A percentile compares a stretch with the other conserved stretches of the same genome.
phyloP scores from a whole-genome alignment of 1,140 invertebrate species.

The Delia radicum region DNA sequence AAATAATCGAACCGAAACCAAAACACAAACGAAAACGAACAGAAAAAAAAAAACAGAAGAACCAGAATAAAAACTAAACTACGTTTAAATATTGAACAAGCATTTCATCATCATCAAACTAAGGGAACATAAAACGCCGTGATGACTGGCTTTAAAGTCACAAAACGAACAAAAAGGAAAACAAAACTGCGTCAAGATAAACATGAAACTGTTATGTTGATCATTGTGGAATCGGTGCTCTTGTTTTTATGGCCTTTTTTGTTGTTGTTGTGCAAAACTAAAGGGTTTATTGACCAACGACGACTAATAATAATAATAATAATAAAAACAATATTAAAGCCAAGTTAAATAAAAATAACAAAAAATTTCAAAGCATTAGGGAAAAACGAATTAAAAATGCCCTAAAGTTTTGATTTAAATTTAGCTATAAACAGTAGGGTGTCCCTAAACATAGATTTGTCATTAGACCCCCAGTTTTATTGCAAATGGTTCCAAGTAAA shows the following conservation, averaged over 20 bases:
- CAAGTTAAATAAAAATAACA: not conserved
- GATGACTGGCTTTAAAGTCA: not conserved
- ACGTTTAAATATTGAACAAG: not conserved
- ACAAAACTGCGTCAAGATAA: not conserved
- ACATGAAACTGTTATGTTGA: constrained; percentile 16
- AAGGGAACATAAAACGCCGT: not conserved
- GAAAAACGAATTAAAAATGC: not conserved
- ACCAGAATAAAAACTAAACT: not conserved
- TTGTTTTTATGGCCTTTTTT: constrained; percentile 1
- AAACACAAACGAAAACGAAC: not conserved
- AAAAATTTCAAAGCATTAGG: not conserved
- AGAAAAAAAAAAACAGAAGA: not conserved
- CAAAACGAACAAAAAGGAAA: not conserved
- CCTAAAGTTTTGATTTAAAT: too few relatives aligned
- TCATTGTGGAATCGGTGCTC: not conserved
- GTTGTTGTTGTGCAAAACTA: not conserved
- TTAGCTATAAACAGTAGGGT: too few relatives aligned
- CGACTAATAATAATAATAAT: not conserved
- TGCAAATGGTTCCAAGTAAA: too few relatives aligned
- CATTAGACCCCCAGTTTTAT: too few relatives aligned
- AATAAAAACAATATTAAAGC: not conserved
- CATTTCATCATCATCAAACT: not conserved
- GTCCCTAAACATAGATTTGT: too few relatives aligned
- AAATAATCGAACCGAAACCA: constrained; percentile 6
- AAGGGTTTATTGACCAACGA: constrained; percentile 4